Conservation (phyloP, 2,888 invertebrate species). For the Lucinisca nassula region DNA sequence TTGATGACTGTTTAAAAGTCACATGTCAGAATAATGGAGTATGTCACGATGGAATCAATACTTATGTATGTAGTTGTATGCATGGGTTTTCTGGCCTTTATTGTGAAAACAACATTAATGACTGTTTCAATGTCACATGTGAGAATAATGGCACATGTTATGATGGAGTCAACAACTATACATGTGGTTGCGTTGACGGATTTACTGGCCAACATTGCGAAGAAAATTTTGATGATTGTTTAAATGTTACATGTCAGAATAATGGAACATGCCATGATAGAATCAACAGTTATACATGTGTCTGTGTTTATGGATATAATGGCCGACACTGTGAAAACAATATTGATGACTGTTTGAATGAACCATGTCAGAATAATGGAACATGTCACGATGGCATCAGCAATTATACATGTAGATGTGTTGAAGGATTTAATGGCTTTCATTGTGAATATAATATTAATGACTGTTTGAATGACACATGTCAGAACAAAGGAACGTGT, state of each 20-base stretch:
- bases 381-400: not conserved
- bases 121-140: not conserved
- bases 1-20: conserved; percentile 40
- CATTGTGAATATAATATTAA: conserved; percentile 26
- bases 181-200: not conserved
- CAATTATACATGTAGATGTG: not conserved
- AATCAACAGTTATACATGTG: conserved; percentile 54
- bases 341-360: not conserved
- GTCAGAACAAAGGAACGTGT: conserved; percentile 55
- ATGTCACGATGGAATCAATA: conserved; percentile 38
- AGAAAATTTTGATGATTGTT: not conserved
- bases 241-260: conserved; percentile 31
- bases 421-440: not conserved
- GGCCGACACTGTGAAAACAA: conserved; percentile 15
- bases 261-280: conserved; percentile 43
- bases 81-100: conserved; percentile 43
- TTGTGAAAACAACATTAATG: conserved; percentile 25
- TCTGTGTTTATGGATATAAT: conserved; percentile 47
- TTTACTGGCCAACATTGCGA: conserved; percentile 16
- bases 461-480: conserved; percentile 28
- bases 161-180: not conserved
- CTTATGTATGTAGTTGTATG: conserved; percentile 46
- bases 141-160: not conserved
- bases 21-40: conserved; percentile 49
- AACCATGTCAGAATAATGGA: not conserved